These are phyloP conservation scores for Chorisops tibialis DNA, from an alignment of 2,888 invertebrate genomes.

Conservation along the genomic window DNA sequence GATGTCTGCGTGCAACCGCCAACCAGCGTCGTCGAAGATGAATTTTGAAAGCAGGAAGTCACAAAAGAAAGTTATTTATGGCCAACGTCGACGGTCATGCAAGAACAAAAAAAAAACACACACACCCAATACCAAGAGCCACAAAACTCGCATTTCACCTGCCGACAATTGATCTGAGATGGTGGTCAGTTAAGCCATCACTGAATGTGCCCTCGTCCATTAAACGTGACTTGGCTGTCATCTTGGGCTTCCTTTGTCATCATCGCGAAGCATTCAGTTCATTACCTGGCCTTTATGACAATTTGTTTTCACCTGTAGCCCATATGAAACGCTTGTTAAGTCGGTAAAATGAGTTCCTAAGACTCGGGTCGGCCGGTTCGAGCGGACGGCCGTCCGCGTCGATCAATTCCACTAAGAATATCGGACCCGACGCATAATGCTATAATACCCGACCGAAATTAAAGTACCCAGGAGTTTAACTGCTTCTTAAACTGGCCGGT, in stretches of 20 bases:
- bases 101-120: no score
- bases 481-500: constrained; percentile 15
- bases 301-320: constrained; percentile 25
- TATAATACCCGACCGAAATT: constrained; percentile 22
- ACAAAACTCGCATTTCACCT: constrained; percentile 23
- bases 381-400: constrained; percentile 1
- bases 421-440: neutral
- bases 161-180: constrained; percentile 21
- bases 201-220: constrained; percentile 17
- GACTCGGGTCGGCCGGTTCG: neutral
- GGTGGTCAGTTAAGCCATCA: constrained; percentile 17
- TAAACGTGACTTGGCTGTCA: constrained; percentile 16
- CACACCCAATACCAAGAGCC: neutral
- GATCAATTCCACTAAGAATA: constrained; percentile 14
- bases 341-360: no score
- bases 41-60: constrained; percentile 22
- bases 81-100: neutral
- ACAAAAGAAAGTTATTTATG: constrained; percentile 22
- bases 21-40: neutral
- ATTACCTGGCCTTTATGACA: constrained; percentile 19
- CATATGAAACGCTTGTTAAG: neutral
- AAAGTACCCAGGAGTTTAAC: neutral
- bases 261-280: constrained; percentile 5
- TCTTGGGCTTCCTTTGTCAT: constrained; percentile 21
- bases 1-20: constrained; percentile 12